These are phyloP conservation scores for Hirtodrosophila trivittata DNA, from an alignment of 2,888 invertebrate species.

Conservation along the genomic window DNA sequence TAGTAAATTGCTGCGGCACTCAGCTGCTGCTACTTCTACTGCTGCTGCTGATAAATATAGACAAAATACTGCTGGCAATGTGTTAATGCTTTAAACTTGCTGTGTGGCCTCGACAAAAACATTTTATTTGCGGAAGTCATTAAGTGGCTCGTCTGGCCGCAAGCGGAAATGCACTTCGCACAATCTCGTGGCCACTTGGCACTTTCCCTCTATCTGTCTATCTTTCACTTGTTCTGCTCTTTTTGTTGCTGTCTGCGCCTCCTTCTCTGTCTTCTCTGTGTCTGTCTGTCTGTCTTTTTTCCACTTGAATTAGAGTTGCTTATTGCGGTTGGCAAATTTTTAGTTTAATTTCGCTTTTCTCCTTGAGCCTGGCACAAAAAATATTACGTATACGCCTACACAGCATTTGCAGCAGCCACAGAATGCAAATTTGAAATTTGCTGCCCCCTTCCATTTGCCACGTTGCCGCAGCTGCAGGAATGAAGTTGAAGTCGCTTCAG, in stretches of 20 bases:
- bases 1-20: constrained; percentile 62
- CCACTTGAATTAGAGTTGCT: constrained; percentile 36
- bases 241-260: neutral
- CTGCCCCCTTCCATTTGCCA: constrained; percentile 28
- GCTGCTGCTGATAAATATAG: constrained; percentile 64
- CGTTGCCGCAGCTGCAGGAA: constrained; percentile 43
- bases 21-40: too few species aligned
- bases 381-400: constrained; percentile 68
- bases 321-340: constrained; percentile 45
- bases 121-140: constrained; percentile 76
- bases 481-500: constrained; percentile 62
- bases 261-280: neutral
- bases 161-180: constrained; percentile 41
- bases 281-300: too few species aligned
- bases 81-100: constrained; percentile 65
- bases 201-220: constrained; percentile 7
- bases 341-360: constrained; percentile 31
- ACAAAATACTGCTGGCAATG: constrained; percentile 46
- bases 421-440: constrained; percentile 63
- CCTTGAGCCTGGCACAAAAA: constrained; percentile 13
- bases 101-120: constrained; percentile 47
- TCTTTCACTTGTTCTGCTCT: neutral
- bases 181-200: constrained; percentile 45
- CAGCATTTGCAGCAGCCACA: constrained; percentile 48
- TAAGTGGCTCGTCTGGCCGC: constrained; percentile 62